These are phyloP conservation scores for Druon quercuslanigerum DNA, from an alignment of 1,140 invertebrate species.

Conservation along the genomic window DNA sequence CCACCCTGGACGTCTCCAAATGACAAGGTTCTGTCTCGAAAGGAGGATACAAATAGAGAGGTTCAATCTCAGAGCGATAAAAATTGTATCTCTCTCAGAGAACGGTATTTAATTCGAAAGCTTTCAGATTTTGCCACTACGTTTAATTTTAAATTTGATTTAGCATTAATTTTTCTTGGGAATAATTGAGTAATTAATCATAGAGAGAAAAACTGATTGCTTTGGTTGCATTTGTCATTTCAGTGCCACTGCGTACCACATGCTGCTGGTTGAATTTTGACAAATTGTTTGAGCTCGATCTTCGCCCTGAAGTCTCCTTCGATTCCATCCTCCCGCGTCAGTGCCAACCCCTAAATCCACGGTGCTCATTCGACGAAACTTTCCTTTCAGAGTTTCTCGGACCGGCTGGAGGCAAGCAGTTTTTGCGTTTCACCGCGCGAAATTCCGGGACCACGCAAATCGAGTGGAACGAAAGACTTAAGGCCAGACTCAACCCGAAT, in stretches of 20 bases:
- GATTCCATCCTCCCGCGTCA: neutral
- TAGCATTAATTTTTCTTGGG: neutral
- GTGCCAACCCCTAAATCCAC: constrained; percentile 49
- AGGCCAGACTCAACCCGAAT: constrained; percentile 32
- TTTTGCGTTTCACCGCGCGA: constrained; percentile 50
- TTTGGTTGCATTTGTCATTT: neutral
- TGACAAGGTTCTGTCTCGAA: too few species aligned
- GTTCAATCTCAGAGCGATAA: too few species aligned
- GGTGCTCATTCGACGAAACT: constrained; percentile 44
- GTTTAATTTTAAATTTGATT: too few species aligned
- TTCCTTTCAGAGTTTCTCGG: constrained; percentile 52
- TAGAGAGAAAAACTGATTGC: neutral
- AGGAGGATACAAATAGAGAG: too few species aligned
- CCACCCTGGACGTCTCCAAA: too few species aligned
- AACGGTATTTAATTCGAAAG: too few species aligned
- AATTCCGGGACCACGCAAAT: constrained; percentile 59
- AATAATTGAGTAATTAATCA: neutral
- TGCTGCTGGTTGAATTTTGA: constrained; percentile 56
- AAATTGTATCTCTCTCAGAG: too few species aligned
- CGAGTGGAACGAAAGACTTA: constrained; percentile 59
- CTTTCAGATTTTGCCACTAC: too few species aligned
- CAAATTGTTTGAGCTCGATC: constrained; percentile 49
- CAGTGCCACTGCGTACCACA: constrained; percentile 19
- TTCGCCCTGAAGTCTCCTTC: neutral
- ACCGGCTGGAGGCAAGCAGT: constrained; percentile 49